A percentile compares a stretch with the other conserved stretches of the same genome.
These are phyloP conservation scores for Chloroceryle inda DNA, from an alignment of 2,797 vertebrate species.

Conservation along the genomic window DNA sequence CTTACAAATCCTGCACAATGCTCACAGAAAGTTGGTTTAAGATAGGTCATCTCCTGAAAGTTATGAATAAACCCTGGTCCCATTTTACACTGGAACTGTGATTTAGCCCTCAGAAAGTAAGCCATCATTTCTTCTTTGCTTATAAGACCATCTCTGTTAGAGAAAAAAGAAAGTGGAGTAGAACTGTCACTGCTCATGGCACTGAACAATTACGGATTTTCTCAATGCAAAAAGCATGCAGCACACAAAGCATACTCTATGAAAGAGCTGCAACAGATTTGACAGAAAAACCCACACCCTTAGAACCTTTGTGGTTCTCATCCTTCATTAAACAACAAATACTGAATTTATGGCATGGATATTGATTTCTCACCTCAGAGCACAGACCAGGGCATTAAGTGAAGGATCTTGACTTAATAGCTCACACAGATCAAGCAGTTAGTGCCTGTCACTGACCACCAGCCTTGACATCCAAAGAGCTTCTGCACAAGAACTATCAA, in stretches of 20 bases:
- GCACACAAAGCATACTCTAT: background rate
- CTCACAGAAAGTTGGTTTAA: slow-evolving; percentile 97
- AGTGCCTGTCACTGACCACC: background rate
- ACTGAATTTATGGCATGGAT: rapidly evolving
- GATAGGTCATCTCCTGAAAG: slow-evolving; percentile 97
- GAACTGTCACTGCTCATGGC: background rate
- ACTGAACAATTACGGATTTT: background rate
- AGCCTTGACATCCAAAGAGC: background rate
- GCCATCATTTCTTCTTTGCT: slow-evolving; percentile 99
- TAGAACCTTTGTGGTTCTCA: background rate
- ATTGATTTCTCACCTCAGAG: background rate
- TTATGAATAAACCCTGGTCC: slow-evolving; percentile 95
- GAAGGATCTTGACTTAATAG: background rate
- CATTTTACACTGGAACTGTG: slow-evolving; percentile 95
- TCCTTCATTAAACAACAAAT: background rate
- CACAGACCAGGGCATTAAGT: background rate
- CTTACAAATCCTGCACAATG: slow-evolving; percentile 98
- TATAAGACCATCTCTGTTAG: slow-evolving; percentile 92
- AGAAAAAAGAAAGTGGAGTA: background rate
- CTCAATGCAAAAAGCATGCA: background rate
- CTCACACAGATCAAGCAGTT: background rate
- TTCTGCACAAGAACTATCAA: background rate
- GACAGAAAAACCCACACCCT: background rate
- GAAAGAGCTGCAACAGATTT: background rate
- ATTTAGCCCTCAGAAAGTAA: slow-evolving; percentile 95